phyloP scores from a whole-genome alignment of 2,113 vertebrate species.

The Cephalopterus ornatus region DNA sequence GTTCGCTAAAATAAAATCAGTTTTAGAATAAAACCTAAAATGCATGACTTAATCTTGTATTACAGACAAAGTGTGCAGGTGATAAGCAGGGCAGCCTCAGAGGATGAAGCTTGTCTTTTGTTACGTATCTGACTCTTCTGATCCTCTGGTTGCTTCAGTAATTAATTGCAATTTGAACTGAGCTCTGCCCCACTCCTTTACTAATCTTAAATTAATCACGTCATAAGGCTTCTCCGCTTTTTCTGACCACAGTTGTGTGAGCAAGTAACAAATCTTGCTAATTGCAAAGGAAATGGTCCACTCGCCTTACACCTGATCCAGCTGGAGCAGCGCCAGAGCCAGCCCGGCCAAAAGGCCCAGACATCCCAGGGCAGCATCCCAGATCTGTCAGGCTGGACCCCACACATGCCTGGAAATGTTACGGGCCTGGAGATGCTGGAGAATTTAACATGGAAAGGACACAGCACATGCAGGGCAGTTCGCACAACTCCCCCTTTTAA shows the following conservation, averaged over 20 bases:
- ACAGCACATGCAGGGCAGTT: background rate
- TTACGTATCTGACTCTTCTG: background rate
- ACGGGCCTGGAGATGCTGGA: background rate
- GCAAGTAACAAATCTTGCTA: slow-evolving; percentile 11
- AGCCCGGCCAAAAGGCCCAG: background rate
- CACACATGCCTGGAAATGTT: fast-evolving
- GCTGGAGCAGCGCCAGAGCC: background rate
- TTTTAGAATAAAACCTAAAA: background rate
- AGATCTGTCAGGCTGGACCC: background rate
- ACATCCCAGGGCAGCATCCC: background rate
- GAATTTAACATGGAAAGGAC: background rate
- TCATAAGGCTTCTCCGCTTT: background rate
- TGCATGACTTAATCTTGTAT: background rate
- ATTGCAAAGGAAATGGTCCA: background rate
- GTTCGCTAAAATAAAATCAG: background rate
- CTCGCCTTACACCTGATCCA: background rate
- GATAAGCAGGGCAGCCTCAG: background rate
- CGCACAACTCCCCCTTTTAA: background rate
- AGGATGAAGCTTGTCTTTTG: background rate
- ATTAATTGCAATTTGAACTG: slow-evolving; percentile 49
- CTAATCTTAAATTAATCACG: slow-evolving; percentile 35
- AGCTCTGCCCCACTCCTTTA: slow-evolving; percentile 15
- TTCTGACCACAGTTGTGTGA: background rate
- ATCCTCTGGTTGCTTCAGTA: background rate
- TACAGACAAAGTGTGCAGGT: background rate